phyloP scores from a whole-genome alignment of 2,113 vertebrate species.

The Psittacula cyanocephala region DNA sequence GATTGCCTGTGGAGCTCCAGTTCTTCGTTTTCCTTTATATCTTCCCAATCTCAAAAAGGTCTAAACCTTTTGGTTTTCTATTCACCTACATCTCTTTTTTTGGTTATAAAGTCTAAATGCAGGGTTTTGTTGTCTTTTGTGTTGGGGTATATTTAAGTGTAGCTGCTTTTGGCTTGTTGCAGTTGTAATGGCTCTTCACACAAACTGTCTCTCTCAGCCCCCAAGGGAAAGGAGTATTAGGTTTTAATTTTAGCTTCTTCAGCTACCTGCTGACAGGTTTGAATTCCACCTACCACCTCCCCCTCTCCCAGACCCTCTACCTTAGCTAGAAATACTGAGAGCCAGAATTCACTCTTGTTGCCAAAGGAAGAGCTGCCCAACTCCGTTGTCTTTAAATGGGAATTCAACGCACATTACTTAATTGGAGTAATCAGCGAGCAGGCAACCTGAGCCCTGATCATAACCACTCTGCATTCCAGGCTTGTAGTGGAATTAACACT shows the following conservation, averaged over 20 bases:
- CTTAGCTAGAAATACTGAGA: background rate
- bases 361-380: background rate
- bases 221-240: background rate
- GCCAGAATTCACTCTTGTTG: background rate
- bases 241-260: slow-evolving; percentile 53
- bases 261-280: slow-evolving; percentile 56
- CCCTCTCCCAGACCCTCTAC: background rate
- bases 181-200: background rate
- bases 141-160: background rate
- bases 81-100: background rate
- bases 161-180: background rate
- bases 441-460: background rate
- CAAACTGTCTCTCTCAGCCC: slow-evolving; percentile 13
- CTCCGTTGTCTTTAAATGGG: background rate
- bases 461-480: background rate
- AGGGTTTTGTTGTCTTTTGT: background rate
- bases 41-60: background rate
- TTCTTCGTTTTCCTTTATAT: background rate
- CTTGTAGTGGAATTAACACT: background rate
- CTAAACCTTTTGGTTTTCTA: background rate
- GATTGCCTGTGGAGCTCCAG: fast-evolving
- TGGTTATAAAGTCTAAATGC: background rate
- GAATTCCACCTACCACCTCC: slow-evolving; percentile 12
- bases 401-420: background rate
- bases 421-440: background rate